phyloP scores from a whole-genome alignment of 2,113 vertebrate genomes.

The Sminthopsis crassicaudata region DNA sequence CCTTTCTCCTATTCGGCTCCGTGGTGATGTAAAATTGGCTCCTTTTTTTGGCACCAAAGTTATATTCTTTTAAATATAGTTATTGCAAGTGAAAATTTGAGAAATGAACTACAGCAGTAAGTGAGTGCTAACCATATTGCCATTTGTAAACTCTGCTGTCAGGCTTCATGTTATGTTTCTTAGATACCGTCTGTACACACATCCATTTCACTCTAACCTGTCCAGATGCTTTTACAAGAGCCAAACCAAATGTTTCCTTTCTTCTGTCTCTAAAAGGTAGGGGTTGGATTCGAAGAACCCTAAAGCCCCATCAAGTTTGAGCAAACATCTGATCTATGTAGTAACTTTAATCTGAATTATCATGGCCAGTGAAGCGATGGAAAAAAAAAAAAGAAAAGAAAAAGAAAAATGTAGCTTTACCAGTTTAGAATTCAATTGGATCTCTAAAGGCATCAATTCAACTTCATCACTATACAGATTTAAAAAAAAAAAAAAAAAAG shows the following conservation, averaged over 20 bases:
- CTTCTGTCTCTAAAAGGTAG: neutral
- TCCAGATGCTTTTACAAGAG: neutral
- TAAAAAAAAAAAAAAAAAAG: neutral
- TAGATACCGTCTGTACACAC: neutral
- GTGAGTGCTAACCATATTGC: conserved; percentile 46
- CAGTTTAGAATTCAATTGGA: conserved; percentile 44
- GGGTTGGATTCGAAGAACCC: neutral
- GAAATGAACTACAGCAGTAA: conserved; percentile 16
- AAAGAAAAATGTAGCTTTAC: neutral
- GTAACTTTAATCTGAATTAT: conserved; percentile 9
- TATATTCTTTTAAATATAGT: conserved; percentile 31
- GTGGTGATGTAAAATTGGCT: conserved; percentile 15
- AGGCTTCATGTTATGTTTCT: neutral
- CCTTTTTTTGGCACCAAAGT: conserved; percentile 42
- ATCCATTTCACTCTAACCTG: neutral
- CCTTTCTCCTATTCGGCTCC: conserved; percentile 30
- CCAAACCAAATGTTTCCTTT: conserved; percentile 27
- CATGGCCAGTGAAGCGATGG: conserved; percentile 16
- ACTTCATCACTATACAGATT: neutral
- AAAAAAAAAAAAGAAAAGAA: conserved; percentile 53
- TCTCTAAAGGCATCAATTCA: neutral
- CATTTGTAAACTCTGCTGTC: conserved; percentile 7
- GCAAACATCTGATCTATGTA: neutral
- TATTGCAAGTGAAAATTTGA: neutral
- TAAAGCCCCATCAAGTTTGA: neutral